Evolutionary conservation across 2,888 invertebrate species (phyloP), one percentile per base, ranked within the genome.

Genomic region (Ormyrus labotus): DNA sequence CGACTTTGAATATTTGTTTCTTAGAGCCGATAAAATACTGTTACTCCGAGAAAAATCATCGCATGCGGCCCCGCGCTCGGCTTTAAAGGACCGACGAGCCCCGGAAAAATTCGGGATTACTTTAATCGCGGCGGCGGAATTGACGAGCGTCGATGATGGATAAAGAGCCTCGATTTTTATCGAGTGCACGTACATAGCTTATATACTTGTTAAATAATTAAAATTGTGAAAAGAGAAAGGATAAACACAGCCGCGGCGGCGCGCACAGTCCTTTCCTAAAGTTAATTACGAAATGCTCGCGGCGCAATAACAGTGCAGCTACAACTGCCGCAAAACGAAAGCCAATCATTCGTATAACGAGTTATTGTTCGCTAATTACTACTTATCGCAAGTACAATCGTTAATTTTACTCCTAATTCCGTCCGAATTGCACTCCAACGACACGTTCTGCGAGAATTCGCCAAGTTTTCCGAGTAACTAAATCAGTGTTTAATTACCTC

Each of bases 1-100:
- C 69, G 78, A 77, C 74, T 78, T 70, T 74, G 71, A 78, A 81
- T 81, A 71, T 81, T 78, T 69, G 68, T 60, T 60, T 11, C 64
- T n/a, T 65, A 47, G 34, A 72, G 13, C 45, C 45, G 64, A 81
- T 78, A 77, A 73, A 77, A 73, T 73, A 64, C 50, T n/a, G 48
- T 6, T 68, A 60, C 50, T 55, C 47, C 55, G 9, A 34, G 19
- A 55, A n/a, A 51, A 11, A 34, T 50, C 11, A 6, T 6, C 45
- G 51, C 11, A 53, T 53, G 11, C 53, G 3, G 11, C 8, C 53
- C 8, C 53, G 53, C 8, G 53, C 2, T 3, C 11, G 11, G 13
- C 34, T 34, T 34, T 34, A 34, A 34, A 34, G 34, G 34, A 34
- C 34, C 34, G 34, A 34, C 34, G 34, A 34, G 34, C 4, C 34